Evolutionary conservation across 1,140 invertebrate genomes (phyloP).

Genomic region (Heterodera schachtii): DNA sequence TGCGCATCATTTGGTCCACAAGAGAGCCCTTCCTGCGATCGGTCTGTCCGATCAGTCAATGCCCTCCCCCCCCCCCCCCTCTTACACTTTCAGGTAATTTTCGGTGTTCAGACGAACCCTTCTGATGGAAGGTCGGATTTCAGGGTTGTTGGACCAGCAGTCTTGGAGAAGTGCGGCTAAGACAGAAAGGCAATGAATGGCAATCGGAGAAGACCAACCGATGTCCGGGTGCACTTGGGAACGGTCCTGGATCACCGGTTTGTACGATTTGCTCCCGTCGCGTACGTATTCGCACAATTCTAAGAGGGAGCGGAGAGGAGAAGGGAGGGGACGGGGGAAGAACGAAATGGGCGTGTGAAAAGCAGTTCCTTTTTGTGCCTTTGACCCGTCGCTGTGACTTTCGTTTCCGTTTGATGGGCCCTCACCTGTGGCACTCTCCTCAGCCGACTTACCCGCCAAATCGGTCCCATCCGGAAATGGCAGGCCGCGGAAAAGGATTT

Average conservation of each 20-base stretch:
- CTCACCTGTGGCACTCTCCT: conserved; percentile 14
- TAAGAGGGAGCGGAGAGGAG: conserved; percentile 6
- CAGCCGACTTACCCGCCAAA: conserved; percentile 27
- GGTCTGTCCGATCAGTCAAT: background rate
- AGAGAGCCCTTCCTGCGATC: conserved; percentile 56
- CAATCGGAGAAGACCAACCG: conserved; percentile 12
- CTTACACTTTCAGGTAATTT: conserved; percentile 64
- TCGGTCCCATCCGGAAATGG: conserved; percentile 56
- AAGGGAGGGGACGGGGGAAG: background rate
- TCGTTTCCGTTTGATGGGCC: background rate
- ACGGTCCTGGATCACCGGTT: conserved; percentile 59
- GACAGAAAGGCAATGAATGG: background rate
- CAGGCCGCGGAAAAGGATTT: conserved; percentile 59
- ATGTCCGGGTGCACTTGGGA: conserved; percentile 61
- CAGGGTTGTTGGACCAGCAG: conserved; percentile 63
- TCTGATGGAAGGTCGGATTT: conserved; percentile 60
- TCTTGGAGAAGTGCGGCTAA: conserved; percentile 53
- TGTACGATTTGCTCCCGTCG: conserved; percentile 57
- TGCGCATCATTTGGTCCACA: conserved; percentile 66
- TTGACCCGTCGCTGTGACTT: background rate
- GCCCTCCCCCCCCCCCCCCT: no score
- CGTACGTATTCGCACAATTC: conserved; percentile 59
- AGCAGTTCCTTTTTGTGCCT: no score
- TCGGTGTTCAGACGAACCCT: conserved; percentile 62
- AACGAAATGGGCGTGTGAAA: background rate